These are phyloP conservation scores for Tetramorium parvispinum DNA, from an alignment of 1,140 invertebrate genomes.

Conservation along the genomic window DNA sequence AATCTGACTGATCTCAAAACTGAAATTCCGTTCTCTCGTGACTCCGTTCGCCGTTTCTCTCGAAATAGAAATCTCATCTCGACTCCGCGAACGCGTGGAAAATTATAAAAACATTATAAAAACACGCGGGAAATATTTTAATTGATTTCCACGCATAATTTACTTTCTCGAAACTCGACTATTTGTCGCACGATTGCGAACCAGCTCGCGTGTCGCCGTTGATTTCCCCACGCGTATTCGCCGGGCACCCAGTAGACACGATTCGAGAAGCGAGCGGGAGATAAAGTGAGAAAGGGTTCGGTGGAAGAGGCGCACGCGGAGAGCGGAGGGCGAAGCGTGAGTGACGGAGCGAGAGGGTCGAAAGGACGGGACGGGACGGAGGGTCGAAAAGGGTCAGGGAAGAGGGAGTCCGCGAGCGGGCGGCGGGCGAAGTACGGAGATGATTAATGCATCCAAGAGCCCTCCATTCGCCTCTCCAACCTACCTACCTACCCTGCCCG, in stretches of 20 bases:
- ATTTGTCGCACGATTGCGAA: not conserved
- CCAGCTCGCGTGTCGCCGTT: not conserved
- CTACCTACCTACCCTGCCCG: conserved; percentile 23
- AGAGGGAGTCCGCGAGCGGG: conserved; percentile 51
- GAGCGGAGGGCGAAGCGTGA: not conserved
- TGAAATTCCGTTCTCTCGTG: not conserved
- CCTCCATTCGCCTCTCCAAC: conserved; percentile 61
- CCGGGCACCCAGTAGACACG: conserved; percentile 36
- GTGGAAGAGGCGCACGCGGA: not conserved
- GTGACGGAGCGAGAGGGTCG: conserved; percentile 49
- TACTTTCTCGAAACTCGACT: not conserved
- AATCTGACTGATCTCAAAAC: not conserved
- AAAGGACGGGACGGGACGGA: conserved; percentile 47
- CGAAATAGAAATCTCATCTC: not conserved
- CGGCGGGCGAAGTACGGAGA: conserved; percentile 61
- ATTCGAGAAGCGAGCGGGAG: conserved; percentile 28
- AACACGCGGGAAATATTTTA: not conserved
- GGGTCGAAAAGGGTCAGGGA: conserved; percentile 60
- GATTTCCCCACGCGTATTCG: not conserved
- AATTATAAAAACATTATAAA: not conserved
- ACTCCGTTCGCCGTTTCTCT: no score
- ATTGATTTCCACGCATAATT: not conserved
- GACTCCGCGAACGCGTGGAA: not conserved
- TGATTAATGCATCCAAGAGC: conserved; percentile 72
- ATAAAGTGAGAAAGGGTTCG: conserved; percentile 51